Conservation (phyloP, 1,140 invertebrate species). For the Hydropsyche tenuis region DNA sequence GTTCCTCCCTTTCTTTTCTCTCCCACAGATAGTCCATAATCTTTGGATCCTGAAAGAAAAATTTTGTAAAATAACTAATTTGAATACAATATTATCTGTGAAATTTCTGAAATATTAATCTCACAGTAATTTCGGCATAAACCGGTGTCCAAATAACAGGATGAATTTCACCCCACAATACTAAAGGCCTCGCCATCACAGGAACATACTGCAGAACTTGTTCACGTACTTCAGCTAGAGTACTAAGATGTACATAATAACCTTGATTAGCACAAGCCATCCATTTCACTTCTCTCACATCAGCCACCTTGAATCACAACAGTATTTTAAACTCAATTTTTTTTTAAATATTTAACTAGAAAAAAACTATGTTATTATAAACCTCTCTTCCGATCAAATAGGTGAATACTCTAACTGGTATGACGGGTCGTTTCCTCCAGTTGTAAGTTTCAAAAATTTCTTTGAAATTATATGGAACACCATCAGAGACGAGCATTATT, state of each 20-base stretch:
- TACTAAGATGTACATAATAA: constrained; percentile 93
- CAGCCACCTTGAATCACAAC: constrained; percentile 63
- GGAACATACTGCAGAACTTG: constrained; percentile 92
- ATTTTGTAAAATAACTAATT: constrained; percentile 26
- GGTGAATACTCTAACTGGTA: constrained; percentile 93
- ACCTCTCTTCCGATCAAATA: constrained; percentile 95
- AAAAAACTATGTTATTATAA: background rate
- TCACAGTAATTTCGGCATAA: constrained; percentile 87
- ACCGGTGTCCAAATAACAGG: constrained; percentile 89
- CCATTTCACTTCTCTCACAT: constrained; percentile 87
- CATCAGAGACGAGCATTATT: constrained; percentile 98
- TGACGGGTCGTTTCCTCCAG: constrained; percentile 72
- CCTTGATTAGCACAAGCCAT: constrained; percentile 97
- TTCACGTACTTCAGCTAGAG: constrained; percentile 91
- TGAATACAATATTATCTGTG: background rate
- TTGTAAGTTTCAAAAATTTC: constrained; percentile 91
- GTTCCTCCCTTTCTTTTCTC: constrained; percentile 76
- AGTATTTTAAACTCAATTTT: background rate
- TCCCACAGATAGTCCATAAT: constrained; percentile 91
- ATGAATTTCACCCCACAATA: constrained; percentile 78
- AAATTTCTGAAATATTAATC: constrained; percentile 20
- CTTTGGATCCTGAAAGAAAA: constrained; percentile 73
- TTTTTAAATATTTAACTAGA: background rate
- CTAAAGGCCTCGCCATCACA: constrained; percentile 87
- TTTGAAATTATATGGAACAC: constrained; percentile 91